Evolutionary conservation across 2,888 invertebrate species (phyloP), one percentile per base, ranked within the genome.

Genomic region (Eurytoma adleriae): DNA sequence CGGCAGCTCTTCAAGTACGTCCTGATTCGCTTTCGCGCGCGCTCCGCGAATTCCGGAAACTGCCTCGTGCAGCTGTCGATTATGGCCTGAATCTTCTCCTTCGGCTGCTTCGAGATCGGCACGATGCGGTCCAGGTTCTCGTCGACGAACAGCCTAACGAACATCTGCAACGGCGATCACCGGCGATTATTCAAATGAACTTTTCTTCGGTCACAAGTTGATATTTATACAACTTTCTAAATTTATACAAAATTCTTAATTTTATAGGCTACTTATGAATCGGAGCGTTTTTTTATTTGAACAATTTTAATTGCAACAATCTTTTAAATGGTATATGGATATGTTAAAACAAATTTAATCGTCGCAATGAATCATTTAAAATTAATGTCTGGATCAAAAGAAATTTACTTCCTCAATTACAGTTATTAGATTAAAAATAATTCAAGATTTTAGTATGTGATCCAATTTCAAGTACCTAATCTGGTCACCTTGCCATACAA

Each of bases 51-150:
- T 92, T 98, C 98, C 80, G 98, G 98, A 90, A 98, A 98, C 92
- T 98, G 98, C 86, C 98, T 93, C 83, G 98, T 97, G 92, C 98
- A 98, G 24, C 98, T 98, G 91, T 98, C 98, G 83, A 98, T 97
- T 90, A 98, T 98, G 24, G 98, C 98, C 90, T 98, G 98, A 85
- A 98, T 97, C 92, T 98, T 98, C 91, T 98, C 98, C 90, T 98
- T 98, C 12, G 98, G 98, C 91, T 98, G 98, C 90, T 98, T 98
- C 73, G 98, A 98, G 88, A 98, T 98, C 79, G 98, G 98, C 79
- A 98, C 97, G 93, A 97, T 97, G 89, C 98, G 94, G 91, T 98
- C 98, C 86, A 98, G 93, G 90, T 98, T 98, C 92, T 98, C 98
- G 90, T 98, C 98, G 82, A 98, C 98, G 92, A 98, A 98, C 81